Evolutionary conservation across 92 coral and sea anemone species (phyloP).

Genomic region (Phenganax subtilis): DNA sequence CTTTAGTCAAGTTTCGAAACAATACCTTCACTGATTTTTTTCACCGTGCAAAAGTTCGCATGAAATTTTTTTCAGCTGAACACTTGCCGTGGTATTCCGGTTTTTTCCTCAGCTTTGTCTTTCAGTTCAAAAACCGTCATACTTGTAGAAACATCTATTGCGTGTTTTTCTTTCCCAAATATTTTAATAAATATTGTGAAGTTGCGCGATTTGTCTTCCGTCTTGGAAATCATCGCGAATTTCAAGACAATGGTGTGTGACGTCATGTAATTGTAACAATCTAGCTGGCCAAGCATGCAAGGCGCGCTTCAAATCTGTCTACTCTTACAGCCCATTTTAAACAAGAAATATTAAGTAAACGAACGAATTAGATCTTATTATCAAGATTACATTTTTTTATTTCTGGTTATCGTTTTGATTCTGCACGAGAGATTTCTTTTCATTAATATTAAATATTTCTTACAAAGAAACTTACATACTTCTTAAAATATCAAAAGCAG

Average conservation of each 20-base stretch:
- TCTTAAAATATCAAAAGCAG: too few relatives aligned
- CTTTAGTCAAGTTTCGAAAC: not conserved
- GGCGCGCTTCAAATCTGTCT: too few relatives aligned
- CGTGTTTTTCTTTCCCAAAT: constrained; percentile 50
- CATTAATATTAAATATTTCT: too few relatives aligned
- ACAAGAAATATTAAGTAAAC: too few relatives aligned
- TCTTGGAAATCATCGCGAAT: constrained; percentile 18
- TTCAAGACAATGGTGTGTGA: not conserved
- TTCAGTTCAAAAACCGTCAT: constrained; percentile 58
- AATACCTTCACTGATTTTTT: not conserved
- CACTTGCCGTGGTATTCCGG: constrained; percentile 73
- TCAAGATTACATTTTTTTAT: too few relatives aligned
- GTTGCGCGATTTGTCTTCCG: constrained; percentile 42
- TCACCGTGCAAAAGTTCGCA: too few relatives aligned
- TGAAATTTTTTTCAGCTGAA: not conserved
- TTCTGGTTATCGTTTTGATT: too few relatives aligned
- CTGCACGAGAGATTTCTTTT: too few relatives aligned
- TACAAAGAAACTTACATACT: too few relatives aligned
- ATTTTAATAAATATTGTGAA: constrained; percentile 48
- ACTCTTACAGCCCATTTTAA: too few relatives aligned
- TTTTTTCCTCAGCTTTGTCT: constrained; percentile 52
- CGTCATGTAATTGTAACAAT: constrained; percentile 6
- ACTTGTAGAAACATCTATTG: constrained; percentile 47
- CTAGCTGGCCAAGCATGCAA: not conserved
- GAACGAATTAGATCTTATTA: too few relatives aligned